Evolutionary conservation across 1,140 invertebrate genomes (phyloP).

Genomic region (Physella acuta): DNA sequence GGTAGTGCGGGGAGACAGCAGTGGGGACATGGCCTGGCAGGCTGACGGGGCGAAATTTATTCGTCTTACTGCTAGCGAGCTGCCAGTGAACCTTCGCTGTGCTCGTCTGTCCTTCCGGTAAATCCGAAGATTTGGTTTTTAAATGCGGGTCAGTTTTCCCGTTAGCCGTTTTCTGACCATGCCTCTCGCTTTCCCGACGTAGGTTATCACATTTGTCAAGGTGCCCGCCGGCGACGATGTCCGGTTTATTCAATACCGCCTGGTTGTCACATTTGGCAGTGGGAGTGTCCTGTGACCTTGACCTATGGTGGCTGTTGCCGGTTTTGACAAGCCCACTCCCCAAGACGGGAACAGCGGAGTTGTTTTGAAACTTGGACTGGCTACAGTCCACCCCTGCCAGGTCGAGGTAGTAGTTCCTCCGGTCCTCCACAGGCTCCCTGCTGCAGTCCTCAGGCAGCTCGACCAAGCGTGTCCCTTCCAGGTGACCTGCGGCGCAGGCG

Average conservation of each 20-base stretch:
- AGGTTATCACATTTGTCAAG: conserved; percentile 41
- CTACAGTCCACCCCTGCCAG: conserved; percentile 60
- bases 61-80: conserved; percentile 34
- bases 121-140: conserved; percentile 51
- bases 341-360: conserved; percentile 30
- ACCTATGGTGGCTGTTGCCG: conserved; percentile 35
- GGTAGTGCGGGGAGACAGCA: conserved; percentile 63
- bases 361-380: conserved; percentile 44
- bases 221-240: background rate
- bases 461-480: conserved; percentile 18
- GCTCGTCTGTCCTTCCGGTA: conserved; percentile 33
- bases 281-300: conserved; percentile 44
- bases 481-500: background rate
- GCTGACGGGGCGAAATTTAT: conserved; percentile 45
- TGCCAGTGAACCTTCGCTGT: conserved; percentile 3
- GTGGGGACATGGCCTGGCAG: conserved; percentile 46
- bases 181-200: conserved; percentile 34
- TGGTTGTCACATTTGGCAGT: conserved; percentile 21
- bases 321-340: conserved; percentile 22
- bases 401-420: conserved; percentile 61
- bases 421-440: conserved; percentile 55
- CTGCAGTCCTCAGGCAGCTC: conserved; percentile 30
- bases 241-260: background rate
- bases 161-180: conserved; percentile 9
- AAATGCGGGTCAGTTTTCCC: conserved; percentile 34